These are phyloP conservation scores for Morone saxatilis DNA, from an alignment of 2,113 vertebrate species.

Conservation along the genomic window DNA sequence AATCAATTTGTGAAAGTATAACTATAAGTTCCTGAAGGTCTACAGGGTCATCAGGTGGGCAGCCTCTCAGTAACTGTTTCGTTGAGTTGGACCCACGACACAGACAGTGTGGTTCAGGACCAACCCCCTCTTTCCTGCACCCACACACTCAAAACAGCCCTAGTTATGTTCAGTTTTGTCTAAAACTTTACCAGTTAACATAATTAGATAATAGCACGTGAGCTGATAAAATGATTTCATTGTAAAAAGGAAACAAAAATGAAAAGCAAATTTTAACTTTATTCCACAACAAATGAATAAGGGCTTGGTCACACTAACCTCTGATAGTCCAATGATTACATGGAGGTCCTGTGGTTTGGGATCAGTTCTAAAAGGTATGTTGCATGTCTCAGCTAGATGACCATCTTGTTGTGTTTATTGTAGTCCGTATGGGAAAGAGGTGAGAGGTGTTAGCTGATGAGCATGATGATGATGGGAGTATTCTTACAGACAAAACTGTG, in stretches of 20 bases:
- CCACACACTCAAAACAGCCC: too few species aligned
- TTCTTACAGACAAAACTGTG: constrained; percentile 40
- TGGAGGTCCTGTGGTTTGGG: constrained; percentile 6
- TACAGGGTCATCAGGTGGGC: too few species aligned
- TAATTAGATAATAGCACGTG: too few species aligned
- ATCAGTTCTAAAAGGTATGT: neutral
- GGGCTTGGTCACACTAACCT: neutral
- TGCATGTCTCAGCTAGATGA: constrained; percentile 14
- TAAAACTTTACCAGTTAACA: too few species aligned
- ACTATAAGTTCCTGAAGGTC: too few species aligned
- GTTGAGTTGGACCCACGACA: too few species aligned
- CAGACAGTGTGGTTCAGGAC: too few species aligned
- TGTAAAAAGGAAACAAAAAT: neutral
- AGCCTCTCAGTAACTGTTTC: too few species aligned
- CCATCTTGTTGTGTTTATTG: constrained; percentile 23
- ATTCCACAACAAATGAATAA: constrained; percentile 11
- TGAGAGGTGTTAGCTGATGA: constrained; percentile 34
- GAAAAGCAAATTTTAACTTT: too few species aligned
- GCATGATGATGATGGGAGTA: neutral
- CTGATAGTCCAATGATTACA: neutral
- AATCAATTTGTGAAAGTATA: too few species aligned
- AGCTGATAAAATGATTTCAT: neutral
- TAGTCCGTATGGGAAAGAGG: neutral
- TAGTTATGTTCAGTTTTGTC: too few species aligned
- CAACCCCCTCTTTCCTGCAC: too few species aligned